Conservation (phyloP, 2,113 vertebrate species). For the Daboia siamensis region DNA sequence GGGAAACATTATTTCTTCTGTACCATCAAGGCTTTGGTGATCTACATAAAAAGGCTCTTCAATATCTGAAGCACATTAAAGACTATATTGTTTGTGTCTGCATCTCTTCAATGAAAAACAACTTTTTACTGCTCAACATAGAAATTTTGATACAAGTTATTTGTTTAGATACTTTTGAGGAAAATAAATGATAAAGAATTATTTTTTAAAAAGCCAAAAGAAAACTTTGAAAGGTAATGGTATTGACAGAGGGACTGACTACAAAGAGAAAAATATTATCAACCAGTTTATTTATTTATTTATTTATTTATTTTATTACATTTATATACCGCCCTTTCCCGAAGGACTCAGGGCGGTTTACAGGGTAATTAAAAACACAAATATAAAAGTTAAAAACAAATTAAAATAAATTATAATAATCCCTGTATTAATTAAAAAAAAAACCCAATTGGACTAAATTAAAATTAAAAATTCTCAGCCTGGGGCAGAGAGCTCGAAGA, state of each 20-base stretch:
- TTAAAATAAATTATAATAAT: too few relatives aligned
- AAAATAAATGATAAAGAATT: conserved; percentile 18
- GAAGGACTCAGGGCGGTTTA: too few relatives aligned
- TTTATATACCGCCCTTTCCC: too few relatives aligned
- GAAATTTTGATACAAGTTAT: not conserved
- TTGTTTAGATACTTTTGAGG: not conserved
- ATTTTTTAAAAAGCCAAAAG: not conserved
- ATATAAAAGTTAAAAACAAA: too few relatives aligned
- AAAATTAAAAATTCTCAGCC: too few relatives aligned
- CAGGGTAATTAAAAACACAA: too few relatives aligned
- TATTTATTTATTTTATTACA: too few relatives aligned
- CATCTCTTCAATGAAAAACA: not conserved
- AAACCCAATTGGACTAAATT: too few relatives aligned
- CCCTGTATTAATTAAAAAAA: too few relatives aligned
- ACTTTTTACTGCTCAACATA: not conserved
- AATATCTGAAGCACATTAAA: not conserved
- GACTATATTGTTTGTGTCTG: conserved; percentile 15
- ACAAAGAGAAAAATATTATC: conserved; percentile 34
- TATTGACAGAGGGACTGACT: not conserved
- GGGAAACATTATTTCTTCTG: not conserved
- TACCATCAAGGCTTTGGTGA: not conserved
- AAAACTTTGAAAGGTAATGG: not conserved
- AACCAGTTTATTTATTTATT: too few relatives aligned
- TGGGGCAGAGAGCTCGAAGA: too few relatives aligned
- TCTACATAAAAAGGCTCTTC: not conserved